Conservation (phyloP, 2,113 vertebrate genomes). For the Strix uralensis region DNA sequence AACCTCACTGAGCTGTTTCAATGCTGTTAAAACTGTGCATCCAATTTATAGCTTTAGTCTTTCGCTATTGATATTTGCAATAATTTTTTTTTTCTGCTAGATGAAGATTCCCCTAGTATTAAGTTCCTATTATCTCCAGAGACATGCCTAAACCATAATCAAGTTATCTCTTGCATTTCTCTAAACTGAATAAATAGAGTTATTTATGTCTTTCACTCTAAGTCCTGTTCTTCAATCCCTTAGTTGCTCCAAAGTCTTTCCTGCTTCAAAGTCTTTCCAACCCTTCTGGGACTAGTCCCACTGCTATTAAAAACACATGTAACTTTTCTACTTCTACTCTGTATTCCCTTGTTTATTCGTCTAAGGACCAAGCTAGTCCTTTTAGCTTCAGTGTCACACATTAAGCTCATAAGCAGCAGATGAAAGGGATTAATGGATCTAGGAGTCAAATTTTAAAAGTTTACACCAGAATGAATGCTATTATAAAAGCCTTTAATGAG, state of each 20-base stretch:
- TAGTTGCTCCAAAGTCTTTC: not conserved
- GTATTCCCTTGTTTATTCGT: not conserved
- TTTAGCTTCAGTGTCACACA: constrained; percentile 8
- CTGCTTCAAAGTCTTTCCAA: not conserved
- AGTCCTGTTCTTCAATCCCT: not conserved
- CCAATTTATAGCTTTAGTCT: not conserved
- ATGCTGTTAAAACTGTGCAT: not conserved
- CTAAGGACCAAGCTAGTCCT: not conserved
- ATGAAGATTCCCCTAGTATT: not conserved
- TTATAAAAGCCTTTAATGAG: constrained; percentile 48
- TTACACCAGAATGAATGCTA: constrained; percentile 33
- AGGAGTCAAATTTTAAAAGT: constrained; percentile 46
- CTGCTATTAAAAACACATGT: not conserved
- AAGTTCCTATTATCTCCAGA: not conserved
- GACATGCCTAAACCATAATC: not conserved
- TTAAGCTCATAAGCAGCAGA: not conserved
- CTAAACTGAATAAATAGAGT: not conserved
- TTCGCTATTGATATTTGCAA: not conserved
- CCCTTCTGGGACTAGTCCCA: not conserved
- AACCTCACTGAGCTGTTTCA: not conserved
- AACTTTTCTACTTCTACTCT: not conserved
- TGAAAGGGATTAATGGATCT: constrained; percentile 26
- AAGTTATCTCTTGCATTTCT: not conserved
- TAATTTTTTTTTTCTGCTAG: not conserved
- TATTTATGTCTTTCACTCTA: not conserved